A percentile compares a stretch with the other conserved stretches of the same genome.
These are phyloP conservation scores for Epicampocera succincta DNA, from an alignment of 2,888 invertebrate genomes.

Conservation along the genomic window DNA sequence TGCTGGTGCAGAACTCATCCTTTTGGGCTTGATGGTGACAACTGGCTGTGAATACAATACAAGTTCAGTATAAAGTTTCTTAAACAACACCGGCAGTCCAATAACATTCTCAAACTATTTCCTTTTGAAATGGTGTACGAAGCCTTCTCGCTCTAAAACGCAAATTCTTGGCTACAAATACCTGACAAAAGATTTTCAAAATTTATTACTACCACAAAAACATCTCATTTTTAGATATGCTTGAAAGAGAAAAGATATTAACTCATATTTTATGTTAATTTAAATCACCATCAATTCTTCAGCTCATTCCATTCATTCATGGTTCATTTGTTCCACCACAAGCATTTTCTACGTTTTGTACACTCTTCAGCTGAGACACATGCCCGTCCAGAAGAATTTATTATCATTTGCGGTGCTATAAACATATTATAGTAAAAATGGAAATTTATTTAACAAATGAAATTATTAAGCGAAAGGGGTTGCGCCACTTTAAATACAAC, in stretches of 20 bases:
- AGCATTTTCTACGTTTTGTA: not conserved
- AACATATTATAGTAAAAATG: conserved; percentile 52
- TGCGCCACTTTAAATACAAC: conserved; percentile 30
- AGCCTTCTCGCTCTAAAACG: not conserved
- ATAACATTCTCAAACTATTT: not conserved
- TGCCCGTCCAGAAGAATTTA: conserved; percentile 45
- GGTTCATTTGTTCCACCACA: conserved; percentile 8
- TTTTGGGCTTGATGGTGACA: too few species aligned
- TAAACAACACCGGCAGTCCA: too few species aligned
- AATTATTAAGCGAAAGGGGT: conserved; percentile 53
- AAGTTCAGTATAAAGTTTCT: too few species aligned
- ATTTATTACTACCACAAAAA: conserved; percentile 3
- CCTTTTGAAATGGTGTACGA: conserved; percentile 21
- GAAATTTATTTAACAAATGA: conserved; percentile 57
- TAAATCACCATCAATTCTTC: conserved; percentile 60
- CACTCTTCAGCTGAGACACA: not conserved
- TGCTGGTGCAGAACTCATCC: too few species aligned
- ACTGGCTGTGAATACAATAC: too few species aligned
- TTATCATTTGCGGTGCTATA: conserved; percentile 64
- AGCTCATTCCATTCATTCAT: conserved; percentile 7
- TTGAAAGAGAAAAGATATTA: not conserved
- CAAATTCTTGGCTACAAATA: conserved; percentile 12
- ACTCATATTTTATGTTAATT: conserved; percentile 49
- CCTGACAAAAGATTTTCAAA: conserved; percentile 8
- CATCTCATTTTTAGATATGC: not conserved